A percentile compares a stretch with the other conserved stretches of the same genome.
These are phyloP conservation scores for Pollicipes pollicipes DNA, from an alignment of 1,140 invertebrate genomes.

Conservation along the genomic window DNA sequence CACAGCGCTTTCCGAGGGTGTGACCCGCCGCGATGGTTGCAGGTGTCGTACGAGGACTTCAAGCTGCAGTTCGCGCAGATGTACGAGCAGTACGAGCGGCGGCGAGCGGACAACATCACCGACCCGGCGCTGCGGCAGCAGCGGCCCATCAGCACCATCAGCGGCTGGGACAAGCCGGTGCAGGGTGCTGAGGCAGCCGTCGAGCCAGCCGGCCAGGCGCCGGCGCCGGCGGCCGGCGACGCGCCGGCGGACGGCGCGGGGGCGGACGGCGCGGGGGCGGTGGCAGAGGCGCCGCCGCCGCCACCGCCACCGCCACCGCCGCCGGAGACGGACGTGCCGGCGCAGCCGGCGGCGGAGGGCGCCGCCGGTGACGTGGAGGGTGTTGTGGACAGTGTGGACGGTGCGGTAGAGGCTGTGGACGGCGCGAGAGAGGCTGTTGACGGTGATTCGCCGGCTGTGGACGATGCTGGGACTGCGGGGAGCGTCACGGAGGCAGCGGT, in stretches of 20 bases:
- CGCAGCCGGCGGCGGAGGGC: neutral
- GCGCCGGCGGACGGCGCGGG: conserved; percentile 3
- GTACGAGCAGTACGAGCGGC: conserved; percentile 90
- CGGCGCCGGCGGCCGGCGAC: too few species aligned
- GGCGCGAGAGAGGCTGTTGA: too few species aligned
- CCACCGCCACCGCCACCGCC: too few species aligned
- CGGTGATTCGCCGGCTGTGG: too few species aligned
- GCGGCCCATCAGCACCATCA: conserved; percentile 85
- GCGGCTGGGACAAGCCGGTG: conserved; percentile 63
- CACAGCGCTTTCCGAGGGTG: too few species aligned
- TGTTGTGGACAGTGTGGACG: too few species aligned
- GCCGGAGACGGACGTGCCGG: neutral
- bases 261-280: conserved; percentile 5
- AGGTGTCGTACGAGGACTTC: conserved; percentile 93
- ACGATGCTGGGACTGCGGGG: too few species aligned
- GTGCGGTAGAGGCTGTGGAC: too few species aligned
- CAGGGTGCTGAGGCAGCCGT: conserved; percentile 6
- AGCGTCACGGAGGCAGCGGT: too few species aligned
- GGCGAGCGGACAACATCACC: conserved; percentile 80
- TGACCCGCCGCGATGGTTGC: too few species aligned
- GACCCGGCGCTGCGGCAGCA: conserved; percentile 80
- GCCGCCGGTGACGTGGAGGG: too few species aligned
- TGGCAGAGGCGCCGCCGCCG: too few species aligned
- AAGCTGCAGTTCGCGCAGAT: conserved; percentile 87
- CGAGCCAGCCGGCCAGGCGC: conserved; percentile 13